Evolutionary conservation across 2,888 invertebrate genomes (phyloP), one percentile per base, ranked within the genome.

Genomic region (Marasmarcha lunaedactyla): DNA sequence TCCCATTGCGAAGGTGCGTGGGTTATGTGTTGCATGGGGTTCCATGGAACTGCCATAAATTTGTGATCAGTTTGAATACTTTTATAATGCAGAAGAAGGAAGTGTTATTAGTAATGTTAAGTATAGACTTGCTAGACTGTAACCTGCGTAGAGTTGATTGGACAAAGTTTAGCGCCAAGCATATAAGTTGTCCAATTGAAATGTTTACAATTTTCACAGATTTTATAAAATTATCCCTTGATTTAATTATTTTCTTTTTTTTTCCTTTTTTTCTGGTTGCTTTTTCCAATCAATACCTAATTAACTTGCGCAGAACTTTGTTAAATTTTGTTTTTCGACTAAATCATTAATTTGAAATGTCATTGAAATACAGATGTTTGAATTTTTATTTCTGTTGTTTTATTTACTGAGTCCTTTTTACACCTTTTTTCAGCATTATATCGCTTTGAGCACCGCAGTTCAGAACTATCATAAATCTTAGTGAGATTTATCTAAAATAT

Each of bases 41-140:
- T 77, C 77, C 71, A 71, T 71, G 72, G 79, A 68, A 56, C 78
- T 74, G 83, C 81, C 79, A 81, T 79, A 78, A 71, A 64, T 67
- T 68, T 83, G 79, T 81, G 83, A 83, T 81, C 76, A 67, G 77
- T 79, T 81, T 83, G 72, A 81, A 76, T 81, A 83, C 78, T 81
- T 83, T 81, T 83, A 79, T 79, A 79, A 71, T 77, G 74, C 76
- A 70, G 73, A 70, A 63, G 20, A 20, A 67, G 73, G 66, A 63
- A 71, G 68, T 67, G 69, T 59, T 65, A 66, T 70, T 71, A 57
- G 62, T 76, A 74, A 66, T 71, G 64, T 70, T 78, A 81, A 79
- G 78, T 59, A 61, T 83, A 81, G 83, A 78, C 67, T 60, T 77
- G 83, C 79, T 83, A 83, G 81, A 73, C 59, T 20, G 64, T 71